Base-by-base conservation (phyloP, 2,797 vertebrate species). In the Melanotaenia pygmaea region DNA sequence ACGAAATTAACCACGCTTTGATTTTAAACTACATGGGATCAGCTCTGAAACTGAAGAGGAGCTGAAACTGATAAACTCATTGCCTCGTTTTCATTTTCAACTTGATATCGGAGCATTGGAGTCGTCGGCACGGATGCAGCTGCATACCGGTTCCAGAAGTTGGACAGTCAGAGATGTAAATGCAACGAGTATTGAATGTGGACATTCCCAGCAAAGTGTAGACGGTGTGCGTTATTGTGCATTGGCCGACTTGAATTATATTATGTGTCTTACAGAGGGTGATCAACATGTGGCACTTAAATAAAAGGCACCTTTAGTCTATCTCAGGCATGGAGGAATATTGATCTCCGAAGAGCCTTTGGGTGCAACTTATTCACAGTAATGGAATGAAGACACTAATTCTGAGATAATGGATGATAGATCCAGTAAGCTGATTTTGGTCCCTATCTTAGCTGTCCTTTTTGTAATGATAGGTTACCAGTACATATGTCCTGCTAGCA, bases 381-480 rank as follows among this genome's bases (percentile, higher is more conserved):
- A 90, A 93, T 90, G 91, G 89, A 89, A 90, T 92, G 89, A 94
- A 89, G 80, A 88, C 91, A 88, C 74, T 80, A 66, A 88, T 88
- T 30, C 72, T 79, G 89, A 91, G 88, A 96, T 94, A 90, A 98
- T 98, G 97, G 97, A 97, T 93, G 96, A 98, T 71, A 96, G 96
- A 93, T 94, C 95, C 94, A 96, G 96, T 88, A 98, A 97, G 94
- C 96, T 97, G 93, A 94, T 98, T 88, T 92, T 98, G 92, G 95
- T 96, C 88, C 96, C 96, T 56, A 90, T 98, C 86, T 89, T 98
- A 87, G 95, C 96, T 7, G 95, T 98, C 72, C 95, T 98, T 87
- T 98, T 97, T 91, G 91, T 98, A 82, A 96, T 96, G 94, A 96
- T 98, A 85, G 96, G 96, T 63, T 98, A 97, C 88, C 97, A 98